These are phyloP conservation scores for Melanotaenia duboulayi DNA, from an alignment of 2,113 vertebrate species.

Conservation along the genomic window DNA sequence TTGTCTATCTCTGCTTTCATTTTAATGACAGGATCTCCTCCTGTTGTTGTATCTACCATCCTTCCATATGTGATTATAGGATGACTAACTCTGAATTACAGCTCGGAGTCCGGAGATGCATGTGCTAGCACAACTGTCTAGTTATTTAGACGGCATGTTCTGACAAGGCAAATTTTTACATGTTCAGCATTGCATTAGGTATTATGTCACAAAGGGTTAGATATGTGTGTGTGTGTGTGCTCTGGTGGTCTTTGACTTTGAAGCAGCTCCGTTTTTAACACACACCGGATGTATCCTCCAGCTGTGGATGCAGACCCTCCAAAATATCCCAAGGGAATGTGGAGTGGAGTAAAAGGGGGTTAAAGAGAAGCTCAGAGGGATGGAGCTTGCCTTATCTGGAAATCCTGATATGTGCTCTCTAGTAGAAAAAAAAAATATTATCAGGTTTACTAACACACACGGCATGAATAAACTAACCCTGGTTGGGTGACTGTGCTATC, in stretches of 20 bases:
- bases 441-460: not conserved
- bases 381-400: conserved; percentile 48
- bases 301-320: conserved; percentile 62
- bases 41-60: conserved; percentile 21
- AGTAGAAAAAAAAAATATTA: conserved; percentile 25
- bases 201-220: conserved; percentile 12
- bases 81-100: conserved; percentile 21
- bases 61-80: conserved; percentile 49
- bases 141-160: conserved; percentile 57
- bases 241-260: conserved; percentile 32
- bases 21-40: conserved; percentile 40
- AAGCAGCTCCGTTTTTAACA: conserved; percentile 29
- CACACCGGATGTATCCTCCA: conserved; percentile 65
- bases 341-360: conserved; percentile 24
- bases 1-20: conserved; percentile 24
- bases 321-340: conserved; percentile 37
- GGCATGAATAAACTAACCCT: conserved; percentile 5
- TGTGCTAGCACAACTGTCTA: conserved; percentile 29
- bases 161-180: conserved; percentile 37
- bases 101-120: conserved; percentile 13
- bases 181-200: conserved; percentile 24
- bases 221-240: not conserved
- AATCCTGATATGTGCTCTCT: conserved; percentile 19
- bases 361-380: conserved; percentile 14
- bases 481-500: conserved; percentile 18